Evolutionary conservation across 2,797 vertebrate genomes (phyloP).

Genomic region (Aeoliscus strigatus): DNA sequence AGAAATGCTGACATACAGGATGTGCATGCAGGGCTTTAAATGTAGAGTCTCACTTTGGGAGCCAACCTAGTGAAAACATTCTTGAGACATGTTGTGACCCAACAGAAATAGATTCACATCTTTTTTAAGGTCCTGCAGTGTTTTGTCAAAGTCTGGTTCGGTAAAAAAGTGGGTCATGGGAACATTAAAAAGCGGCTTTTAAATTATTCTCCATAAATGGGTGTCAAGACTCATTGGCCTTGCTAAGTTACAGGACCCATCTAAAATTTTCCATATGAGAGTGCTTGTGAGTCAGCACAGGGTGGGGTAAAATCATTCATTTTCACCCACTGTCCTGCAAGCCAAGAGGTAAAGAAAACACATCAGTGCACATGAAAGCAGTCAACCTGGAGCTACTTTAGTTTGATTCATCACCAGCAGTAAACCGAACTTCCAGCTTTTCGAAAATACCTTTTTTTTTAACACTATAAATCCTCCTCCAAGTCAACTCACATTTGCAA

Average conservation of each 20-base stretch:
- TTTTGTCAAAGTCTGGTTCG: constrained; percentile 42
- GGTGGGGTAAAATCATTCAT: too few relatives aligned
- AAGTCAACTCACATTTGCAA: too few relatives aligned
- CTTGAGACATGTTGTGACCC: constrained; percentile 32
- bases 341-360: constrained; percentile 5
- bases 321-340: neutral
- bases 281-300: constrained; percentile 29
- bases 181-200: constrained; percentile 48
- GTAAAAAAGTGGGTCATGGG: constrained; percentile 41
- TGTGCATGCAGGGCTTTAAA: constrained; percentile 49
- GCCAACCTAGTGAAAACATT: constrained; percentile 56
- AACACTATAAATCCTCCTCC: too few relatives aligned
- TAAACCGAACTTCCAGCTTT: too few relatives aligned
- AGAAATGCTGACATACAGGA: constrained; percentile 35
- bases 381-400: too few relatives aligned
- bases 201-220: constrained; percentile 35
- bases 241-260: constrained; percentile 12
- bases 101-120: constrained; percentile 42
- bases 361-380: too few relatives aligned
- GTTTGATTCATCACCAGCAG: too few relatives aligned
- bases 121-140: constrained; percentile 37
- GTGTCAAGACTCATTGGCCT: constrained; percentile 39
- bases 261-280: constrained; percentile 34
- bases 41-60: constrained; percentile 42
- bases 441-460: too few relatives aligned